phyloP scores from a whole-genome alignment of 1,140 invertebrate species.

The Neotoxoptera formosana region DNA sequence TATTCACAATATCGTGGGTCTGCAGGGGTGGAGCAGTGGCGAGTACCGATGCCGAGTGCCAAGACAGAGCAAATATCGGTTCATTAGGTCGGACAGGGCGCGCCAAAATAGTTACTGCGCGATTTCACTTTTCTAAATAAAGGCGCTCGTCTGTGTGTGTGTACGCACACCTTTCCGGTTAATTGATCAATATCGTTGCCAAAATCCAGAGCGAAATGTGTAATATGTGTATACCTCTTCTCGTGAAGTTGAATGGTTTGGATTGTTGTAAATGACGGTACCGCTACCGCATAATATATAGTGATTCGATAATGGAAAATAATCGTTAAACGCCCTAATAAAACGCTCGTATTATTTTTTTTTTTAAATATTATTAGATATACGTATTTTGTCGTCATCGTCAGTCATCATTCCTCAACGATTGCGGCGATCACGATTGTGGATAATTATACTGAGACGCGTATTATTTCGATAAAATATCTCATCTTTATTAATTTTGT shows the following conservation, averaged over 20 bases:
- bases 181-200: constrained; percentile 24
- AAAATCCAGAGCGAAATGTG: not conserved
- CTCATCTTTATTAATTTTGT: not conserved
- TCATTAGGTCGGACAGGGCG: not conserved
- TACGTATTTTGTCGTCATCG: not conserved
- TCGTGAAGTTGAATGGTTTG: not conserved
- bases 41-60: not conserved
- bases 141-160: not conserved
- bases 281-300: too few species aligned
- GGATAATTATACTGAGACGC: too few species aligned
- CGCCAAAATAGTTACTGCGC: constrained; percentile 41
- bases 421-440: too few species aligned
- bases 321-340: not conserved
- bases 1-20: not conserved
- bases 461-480: too few species aligned
- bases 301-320: not conserved
- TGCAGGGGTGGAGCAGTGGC: too few species aligned
- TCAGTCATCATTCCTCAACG: not conserved
- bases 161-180: not conserved
- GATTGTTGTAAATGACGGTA: not conserved
- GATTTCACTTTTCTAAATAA: constrained; percentile 42
- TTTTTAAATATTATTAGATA: not conserved
- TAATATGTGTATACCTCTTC: not conserved
- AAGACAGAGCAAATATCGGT: constrained; percentile 7
- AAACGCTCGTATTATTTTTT: not conserved